These are phyloP conservation scores for Liasis olivaceus DNA, from an alignment of 2,797 vertebrate species.

Conservation along the genomic window DNA sequence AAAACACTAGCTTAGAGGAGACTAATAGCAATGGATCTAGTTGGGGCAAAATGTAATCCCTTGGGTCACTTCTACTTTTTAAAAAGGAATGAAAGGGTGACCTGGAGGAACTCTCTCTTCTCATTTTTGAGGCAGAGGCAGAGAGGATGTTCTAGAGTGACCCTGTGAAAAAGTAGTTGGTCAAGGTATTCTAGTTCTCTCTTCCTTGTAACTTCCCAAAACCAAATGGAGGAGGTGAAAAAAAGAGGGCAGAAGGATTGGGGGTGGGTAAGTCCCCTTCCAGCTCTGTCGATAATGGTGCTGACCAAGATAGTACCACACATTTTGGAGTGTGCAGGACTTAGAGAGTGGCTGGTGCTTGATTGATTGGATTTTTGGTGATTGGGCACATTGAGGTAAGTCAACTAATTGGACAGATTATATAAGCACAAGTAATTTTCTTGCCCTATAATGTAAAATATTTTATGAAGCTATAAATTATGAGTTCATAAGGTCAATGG, in stretches of 20 bases:
- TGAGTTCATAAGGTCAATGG: conserved; percentile 66
- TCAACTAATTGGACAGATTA: neutral
- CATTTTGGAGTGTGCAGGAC: neutral
- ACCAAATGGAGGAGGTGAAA: neutral
- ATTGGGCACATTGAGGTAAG: neutral
- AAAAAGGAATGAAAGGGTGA: neutral
- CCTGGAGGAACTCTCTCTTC: neutral
- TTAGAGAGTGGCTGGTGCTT: neutral
- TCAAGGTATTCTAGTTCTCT: neutral
- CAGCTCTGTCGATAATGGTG: neutral
- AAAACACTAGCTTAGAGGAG: neutral
- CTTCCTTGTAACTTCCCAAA: neutral
- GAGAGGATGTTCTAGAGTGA: neutral
- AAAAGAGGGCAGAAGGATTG: neutral
- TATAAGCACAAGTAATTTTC: conserved; percentile 43
- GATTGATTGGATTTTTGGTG: neutral
- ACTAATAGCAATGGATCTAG: neutral
- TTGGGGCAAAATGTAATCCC: neutral
- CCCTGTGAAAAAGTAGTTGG: neutral
- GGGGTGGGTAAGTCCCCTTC: neutral
- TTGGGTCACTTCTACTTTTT: neutral
- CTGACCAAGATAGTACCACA: neutral
- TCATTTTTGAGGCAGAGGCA: neutral
- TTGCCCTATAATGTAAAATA: conserved; percentile 44
- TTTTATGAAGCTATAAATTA: conserved; percentile 64